Conservation (phyloP, 1,140 invertebrate species). For the Globodera rostochiensis region DNA sequence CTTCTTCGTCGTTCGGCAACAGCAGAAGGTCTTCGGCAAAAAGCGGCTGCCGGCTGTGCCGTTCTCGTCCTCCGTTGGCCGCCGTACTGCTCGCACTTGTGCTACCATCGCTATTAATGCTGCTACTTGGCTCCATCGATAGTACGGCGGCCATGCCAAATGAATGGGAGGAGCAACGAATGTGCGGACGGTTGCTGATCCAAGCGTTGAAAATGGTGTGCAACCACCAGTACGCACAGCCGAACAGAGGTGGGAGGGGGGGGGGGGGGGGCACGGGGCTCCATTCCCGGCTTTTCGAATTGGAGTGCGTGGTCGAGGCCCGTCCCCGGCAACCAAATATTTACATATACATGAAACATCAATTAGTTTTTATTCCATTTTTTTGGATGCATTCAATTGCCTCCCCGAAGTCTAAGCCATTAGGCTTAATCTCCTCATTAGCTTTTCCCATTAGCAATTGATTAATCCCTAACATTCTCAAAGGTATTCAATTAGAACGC, state of each 20-base stretch:
- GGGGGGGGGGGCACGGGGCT: background rate
- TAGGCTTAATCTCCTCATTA: too few species aligned
- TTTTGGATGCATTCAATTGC: too few species aligned
- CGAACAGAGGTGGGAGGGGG: constrained; percentile 20
- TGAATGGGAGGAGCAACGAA: constrained; percentile 14
- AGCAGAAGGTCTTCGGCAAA: too few species aligned
- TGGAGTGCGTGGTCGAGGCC: too few species aligned
- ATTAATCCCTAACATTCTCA: too few species aligned
- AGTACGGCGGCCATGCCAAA: background rate
- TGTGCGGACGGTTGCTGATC: constrained; percentile 25
- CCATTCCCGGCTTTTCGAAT: background rate
- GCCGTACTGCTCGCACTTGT: background rate
- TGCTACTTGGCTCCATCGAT: background rate
- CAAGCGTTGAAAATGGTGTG: constrained; percentile 28
- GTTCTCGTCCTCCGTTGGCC: background rate
- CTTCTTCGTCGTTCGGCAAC: too few species aligned
- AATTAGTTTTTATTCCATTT: too few species aligned
- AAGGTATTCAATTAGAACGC: too few species aligned
- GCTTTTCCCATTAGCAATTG: too few species aligned
- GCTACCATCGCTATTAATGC: background rate
- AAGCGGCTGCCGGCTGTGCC: background rate
- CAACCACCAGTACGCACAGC: constrained; percentile 31
- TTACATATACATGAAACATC: too few species aligned
- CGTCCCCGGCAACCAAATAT: too few species aligned
- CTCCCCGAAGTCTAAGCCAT: too few species aligned